These are phyloP conservation scores for Platygyra sinensis DNA, from an alignment of 64 coral and sea anemone species.

Conservation along the genomic window DNA sequence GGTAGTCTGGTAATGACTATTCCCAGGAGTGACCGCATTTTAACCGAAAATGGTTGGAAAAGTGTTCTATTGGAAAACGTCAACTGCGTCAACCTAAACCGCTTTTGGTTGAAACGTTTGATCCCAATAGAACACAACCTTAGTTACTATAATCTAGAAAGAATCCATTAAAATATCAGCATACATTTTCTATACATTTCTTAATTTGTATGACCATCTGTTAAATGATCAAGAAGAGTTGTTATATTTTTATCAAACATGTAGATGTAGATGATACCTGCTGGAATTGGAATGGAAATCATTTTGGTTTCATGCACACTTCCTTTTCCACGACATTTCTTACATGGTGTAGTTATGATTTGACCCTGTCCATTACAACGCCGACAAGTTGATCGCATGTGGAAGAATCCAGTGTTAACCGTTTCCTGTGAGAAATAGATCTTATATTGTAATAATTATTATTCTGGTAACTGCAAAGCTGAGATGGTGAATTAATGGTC, in stretches of 20 bases:
- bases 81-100: too few relatives aligned
- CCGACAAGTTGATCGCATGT: constrained; percentile 93
- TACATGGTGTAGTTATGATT: constrained; percentile 81
- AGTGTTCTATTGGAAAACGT: too few relatives aligned
- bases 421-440: constrained; percentile 54
- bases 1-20: too few relatives aligned
- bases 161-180: too few relatives aligned
- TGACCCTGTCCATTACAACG: constrained; percentile 90
- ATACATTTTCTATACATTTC: too few relatives aligned
- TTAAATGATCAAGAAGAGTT: neutral
- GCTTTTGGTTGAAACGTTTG: too few relatives aligned
- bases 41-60: too few relatives aligned
- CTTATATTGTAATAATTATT: neutral
- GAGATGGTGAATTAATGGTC: too few relatives aligned
- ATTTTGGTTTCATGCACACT: constrained; percentile 74
- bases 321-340: constrained; percentile 87
- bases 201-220: too few relatives aligned
- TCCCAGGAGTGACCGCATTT: too few relatives aligned
- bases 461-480: neutral
- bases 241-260: neutral
- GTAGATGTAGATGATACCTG: constrained; percentile 49
- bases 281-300: constrained; percentile 96
- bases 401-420: constrained; percentile 95
- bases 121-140: too few relatives aligned
- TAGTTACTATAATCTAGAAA: too few relatives aligned